Evolutionary conservation across 2,113 vertebrate species (phyloP), one percentile per base, ranked within the genome.

Genomic region (Heterochromis multidens): DNA sequence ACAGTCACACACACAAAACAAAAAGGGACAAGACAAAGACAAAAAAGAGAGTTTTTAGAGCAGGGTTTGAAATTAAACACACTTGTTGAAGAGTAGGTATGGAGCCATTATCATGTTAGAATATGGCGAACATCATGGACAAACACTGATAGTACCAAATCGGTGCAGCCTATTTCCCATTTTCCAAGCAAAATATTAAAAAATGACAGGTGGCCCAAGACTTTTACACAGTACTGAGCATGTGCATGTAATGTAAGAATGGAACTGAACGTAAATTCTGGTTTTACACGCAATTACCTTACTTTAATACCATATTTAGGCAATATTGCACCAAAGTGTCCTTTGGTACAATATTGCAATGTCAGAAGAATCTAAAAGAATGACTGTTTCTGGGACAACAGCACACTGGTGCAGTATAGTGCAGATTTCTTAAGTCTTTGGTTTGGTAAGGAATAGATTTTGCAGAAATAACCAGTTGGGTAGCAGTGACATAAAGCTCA

Each of bases 101-200:
- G 29, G 40, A 81, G 57, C 56, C 33, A n/a, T n/a, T n/a, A 89
- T 85, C 65, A 67, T 81, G 74, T 81, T 19, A 7, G 57, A 88
- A 87, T 57, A 81, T 76, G 65, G 31, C 21, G 40, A 43, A 49
- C 59, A 67, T 89, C 77, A 79, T 79, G 27, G 56, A 81, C 58
- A 31, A 77, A 40, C 37, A 59, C n/a, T 76, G 78, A 74, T 72
- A 74, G 76, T 65, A 59, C 33, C 80, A 65, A 37, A 14, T 0
- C 33, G 0, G 11, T 37, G 33, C 21, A 7, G 8, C 33, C 33
- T 23, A 37, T 63, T 63, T 63, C 11, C 33, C 33, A 37, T 33
- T 21, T 37, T 65, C 23, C 21, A n/a, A 1, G 6, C 33, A 65
- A 23, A 37, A 65, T 65, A 65, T 37, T 37, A 37, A 65, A 12